Percentiles rank a stretch among this genome's conserved stretches.
Evolutionary conservation across 2,888 invertebrate species (phyloP).

Genomic region (Idaea aversata): DNA sequence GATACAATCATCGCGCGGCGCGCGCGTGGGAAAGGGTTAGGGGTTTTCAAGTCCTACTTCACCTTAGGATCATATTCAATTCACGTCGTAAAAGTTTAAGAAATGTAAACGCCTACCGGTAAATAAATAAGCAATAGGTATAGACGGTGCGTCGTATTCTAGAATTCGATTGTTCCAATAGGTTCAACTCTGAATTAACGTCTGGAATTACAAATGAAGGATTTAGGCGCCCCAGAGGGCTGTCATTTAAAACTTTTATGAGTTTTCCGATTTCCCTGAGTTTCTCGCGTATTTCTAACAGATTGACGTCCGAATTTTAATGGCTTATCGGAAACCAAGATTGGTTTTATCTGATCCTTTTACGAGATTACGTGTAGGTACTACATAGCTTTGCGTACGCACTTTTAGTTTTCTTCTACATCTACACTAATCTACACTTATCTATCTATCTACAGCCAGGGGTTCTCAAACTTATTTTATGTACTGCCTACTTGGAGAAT

Average conservation of each 20-base stretch:
- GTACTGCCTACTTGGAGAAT: too few species aligned
- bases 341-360: slow-evolving; percentile 9
- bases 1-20: too few species aligned
- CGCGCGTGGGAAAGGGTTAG: too few species aligned
- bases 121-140: background rate
- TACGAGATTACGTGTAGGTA: background rate
- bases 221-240: slow-evolving; percentile 39
- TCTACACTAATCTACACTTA: too few species aligned
- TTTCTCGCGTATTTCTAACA: slow-evolving; percentile 44
- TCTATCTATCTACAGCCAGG: too few species aligned
- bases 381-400: background rate
- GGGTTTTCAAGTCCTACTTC: too few species aligned
- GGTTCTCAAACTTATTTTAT: too few species aligned
- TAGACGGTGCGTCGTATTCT: background rate
- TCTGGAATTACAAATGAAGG: slow-evolving; percentile 46
- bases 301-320: slow-evolving; percentile 50
- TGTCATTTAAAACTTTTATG: slow-evolving; percentile 62
- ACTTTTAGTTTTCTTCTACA: too few species aligned
- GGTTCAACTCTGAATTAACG: slow-evolving; percentile 27
- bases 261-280: slow-evolving; percentile 44
- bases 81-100: background rate
- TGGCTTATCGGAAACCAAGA: slow-evolving; percentile 32
- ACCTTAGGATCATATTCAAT: background rate
- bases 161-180: slow-evolving; percentile 19
- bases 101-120: background rate